Evolutionary conservation across 2,888 invertebrate species (phyloP).

Genomic region (Choreutis nemorana): DNA sequence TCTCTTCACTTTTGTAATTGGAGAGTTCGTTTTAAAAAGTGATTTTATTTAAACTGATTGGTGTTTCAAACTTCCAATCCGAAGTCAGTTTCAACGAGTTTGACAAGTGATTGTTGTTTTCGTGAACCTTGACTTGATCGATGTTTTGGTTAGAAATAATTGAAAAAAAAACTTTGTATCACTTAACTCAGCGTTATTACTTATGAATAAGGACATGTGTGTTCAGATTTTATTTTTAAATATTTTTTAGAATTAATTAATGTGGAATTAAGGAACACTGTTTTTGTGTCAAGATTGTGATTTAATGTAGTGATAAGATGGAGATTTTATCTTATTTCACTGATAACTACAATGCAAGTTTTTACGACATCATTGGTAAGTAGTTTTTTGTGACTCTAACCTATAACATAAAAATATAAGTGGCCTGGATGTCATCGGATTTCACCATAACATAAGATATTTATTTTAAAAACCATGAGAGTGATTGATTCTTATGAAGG

Average conservation of each 20-base stretch:
- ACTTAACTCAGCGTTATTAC: constrained; percentile 4
- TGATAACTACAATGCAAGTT: constrained; percentile 44
- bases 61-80: too few relatives aligned
- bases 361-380: constrained; percentile 56
- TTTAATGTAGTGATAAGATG: constrained; percentile 26
- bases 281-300: constrained; percentile 11
- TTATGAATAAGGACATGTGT: constrained; percentile 8
- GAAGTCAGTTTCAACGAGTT: too few relatives aligned
- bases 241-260: constrained; percentile 3
- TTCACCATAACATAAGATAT: background rate
- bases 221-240: background rate
- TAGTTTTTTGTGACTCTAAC: constrained; percentile 11
- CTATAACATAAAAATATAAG: background rate
- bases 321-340: constrained; percentile 37
- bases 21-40: too few relatives aligned
- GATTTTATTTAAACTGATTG: too few relatives aligned
- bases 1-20: too few relatives aligned
- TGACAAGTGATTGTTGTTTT: too few relatives aligned
- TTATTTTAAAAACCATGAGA: background rate
- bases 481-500: background rate
- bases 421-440: too few relatives aligned
- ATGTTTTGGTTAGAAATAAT: too few relatives aligned
- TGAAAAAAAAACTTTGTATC: too few relatives aligned
- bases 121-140: too few relatives aligned
- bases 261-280: constrained; percentile 2